Conservation (phyloP, 2,113 vertebrate genomes). For the Edolisoma coerulescens region DNA sequence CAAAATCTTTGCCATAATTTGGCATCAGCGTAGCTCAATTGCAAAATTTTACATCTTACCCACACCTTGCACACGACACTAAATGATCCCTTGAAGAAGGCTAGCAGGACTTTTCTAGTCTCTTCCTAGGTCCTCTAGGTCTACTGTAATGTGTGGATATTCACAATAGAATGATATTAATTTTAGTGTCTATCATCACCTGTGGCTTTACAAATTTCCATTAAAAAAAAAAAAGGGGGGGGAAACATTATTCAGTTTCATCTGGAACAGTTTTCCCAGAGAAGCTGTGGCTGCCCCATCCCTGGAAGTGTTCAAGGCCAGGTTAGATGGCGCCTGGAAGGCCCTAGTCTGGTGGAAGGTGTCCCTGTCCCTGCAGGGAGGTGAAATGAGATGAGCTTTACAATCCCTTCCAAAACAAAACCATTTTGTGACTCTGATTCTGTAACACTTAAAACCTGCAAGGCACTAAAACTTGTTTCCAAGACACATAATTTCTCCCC, state of each 20-base stretch:
- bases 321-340: neutral
- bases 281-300: neutral
- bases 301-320: neutral
- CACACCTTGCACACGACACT: neutral
- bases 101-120: neutral
- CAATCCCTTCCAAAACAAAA: neutral
- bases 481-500: neutral
- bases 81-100: neutral
- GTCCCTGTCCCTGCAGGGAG: neutral
- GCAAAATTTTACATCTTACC: neutral
- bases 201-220: neutral
- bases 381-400: neutral
- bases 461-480: neutral
- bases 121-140: neutral
- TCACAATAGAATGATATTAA: neutral
- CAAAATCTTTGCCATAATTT: neutral
- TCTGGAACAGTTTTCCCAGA: too few relatives aligned
- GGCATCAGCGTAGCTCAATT: rapidly evolving
- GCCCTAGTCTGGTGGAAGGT: neutral
- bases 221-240: neutral
- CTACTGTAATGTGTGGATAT: neutral
- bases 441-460: neutral
- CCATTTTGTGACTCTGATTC: neutral
- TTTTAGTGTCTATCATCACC: neutral
- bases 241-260: neutral